Conservation (phyloP, 2,888 invertebrate species). For the Pachycephus smyrnensis region DNA sequence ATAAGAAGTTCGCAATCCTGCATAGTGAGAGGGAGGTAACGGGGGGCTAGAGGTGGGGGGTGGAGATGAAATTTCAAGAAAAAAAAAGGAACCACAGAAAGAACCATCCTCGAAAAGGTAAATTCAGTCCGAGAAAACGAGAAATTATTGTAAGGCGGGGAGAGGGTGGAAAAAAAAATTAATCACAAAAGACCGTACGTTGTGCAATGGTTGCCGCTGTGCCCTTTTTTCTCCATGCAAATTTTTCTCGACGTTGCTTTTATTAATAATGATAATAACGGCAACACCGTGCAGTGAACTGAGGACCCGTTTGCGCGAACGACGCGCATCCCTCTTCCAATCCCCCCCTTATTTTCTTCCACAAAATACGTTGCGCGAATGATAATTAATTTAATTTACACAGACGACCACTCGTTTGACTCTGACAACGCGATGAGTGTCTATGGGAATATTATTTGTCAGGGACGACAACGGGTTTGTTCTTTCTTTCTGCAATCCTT, state of each 20-base stretch:
- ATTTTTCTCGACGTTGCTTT: background rate
- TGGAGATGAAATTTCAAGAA: slow-evolving; percentile 4
- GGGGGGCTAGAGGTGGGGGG: no score
- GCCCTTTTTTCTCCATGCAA: background rate
- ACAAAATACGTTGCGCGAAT: background rate
- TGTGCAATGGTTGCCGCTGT: background rate
- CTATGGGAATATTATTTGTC: background rate
- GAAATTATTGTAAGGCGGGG: background rate
- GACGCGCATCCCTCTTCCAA: background rate
- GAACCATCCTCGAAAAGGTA: background rate
- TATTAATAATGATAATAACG: background rate
- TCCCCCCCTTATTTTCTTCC: background rate
- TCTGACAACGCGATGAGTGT: background rate
- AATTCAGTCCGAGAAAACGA: background rate
- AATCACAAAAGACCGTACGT: background rate
- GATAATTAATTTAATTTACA: background rate
- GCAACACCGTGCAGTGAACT: background rate
- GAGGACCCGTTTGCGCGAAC: background rate
- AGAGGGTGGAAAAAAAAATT: background rate
- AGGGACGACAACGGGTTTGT: background rate
- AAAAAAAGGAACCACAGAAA: background rate
- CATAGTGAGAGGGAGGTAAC: background rate
- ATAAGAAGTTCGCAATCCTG: background rate
- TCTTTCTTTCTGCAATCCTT: background rate
- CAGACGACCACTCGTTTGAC: background rate